A percentile compares a stretch with the other conserved stretches of the same genome.
Conservation (phyloP, 2,888 invertebrate genomes). For the Dicyrtoma fusca region DNA sequence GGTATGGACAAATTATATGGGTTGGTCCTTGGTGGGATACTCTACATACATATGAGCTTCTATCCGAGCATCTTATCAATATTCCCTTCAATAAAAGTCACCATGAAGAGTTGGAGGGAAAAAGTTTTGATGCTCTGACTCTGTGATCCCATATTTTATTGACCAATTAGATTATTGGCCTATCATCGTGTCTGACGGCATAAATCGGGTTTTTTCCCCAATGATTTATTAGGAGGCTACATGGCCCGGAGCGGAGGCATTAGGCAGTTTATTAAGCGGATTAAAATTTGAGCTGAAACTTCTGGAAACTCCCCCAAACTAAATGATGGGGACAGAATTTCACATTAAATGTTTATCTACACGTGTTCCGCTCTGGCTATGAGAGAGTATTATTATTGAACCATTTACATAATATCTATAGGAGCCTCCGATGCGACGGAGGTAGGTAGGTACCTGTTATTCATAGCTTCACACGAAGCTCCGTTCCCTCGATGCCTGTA, state of each 20-base stretch:
- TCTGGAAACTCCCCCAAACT: slow-evolving; percentile 1
- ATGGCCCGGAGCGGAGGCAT: slow-evolving; percentile 5
- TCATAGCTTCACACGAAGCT: too few species aligned
- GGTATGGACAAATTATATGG: too few species aligned
- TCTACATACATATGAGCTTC: too few species aligned
- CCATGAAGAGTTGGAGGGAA: not conserved
- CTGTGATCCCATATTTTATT: slow-evolving; percentile 15
- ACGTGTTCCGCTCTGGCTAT: slow-evolving; percentile 5
- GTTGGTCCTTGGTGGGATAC: too few species aligned
- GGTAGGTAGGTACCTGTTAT: too few species aligned
- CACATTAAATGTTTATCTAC: slow-evolving; percentile 7
- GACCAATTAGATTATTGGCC: slow-evolving; percentile 15
- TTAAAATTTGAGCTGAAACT: slow-evolving; percentile 12
- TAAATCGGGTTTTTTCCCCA: slow-evolving; percentile 20
- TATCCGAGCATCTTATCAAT: not conserved
- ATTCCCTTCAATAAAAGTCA: not conserved
- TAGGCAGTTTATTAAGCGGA: slow-evolving; percentile 22
- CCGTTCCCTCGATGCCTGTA: too few species aligned
- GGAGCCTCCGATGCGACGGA: not conserved
- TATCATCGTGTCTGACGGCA: slow-evolving; percentile 7
- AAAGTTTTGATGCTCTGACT: slow-evolving; percentile 8
- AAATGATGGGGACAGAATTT: slow-evolving; percentile 13
- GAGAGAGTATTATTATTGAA: not conserved
- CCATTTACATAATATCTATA: not conserved
- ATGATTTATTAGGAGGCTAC: slow-evolving; percentile 20